Conservation (phyloP, 2,797 vertebrate genomes). For the Oceanodroma leucorhoa region DNA sequence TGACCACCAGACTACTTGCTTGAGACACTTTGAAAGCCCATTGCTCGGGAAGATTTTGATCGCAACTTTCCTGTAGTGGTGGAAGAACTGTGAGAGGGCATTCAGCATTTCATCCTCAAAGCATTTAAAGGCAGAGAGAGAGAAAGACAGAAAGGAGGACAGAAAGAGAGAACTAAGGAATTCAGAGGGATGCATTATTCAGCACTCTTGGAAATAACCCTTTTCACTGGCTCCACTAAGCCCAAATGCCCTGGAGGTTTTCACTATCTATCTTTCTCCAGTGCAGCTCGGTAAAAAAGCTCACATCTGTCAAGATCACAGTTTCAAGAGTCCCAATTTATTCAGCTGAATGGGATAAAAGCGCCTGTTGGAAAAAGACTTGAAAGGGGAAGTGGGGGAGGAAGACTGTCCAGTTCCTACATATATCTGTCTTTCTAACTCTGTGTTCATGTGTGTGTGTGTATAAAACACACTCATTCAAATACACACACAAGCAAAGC, state of each 20-base stretch:
- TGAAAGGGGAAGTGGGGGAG: constrained; percentile 18
- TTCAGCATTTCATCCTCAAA: constrained; percentile 18
- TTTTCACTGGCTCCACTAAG: constrained; percentile 66
- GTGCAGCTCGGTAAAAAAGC: constrained; percentile 47
- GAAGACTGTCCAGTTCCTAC: constrained; percentile 44
- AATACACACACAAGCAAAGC: neutral
- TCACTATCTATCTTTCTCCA: constrained; percentile 65
- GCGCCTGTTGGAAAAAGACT: constrained; percentile 39
- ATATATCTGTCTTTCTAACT: constrained; percentile 27
- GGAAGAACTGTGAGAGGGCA: neutral
- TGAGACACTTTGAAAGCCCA: neutral
- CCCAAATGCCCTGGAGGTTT: constrained; percentile 69
- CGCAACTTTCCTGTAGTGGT: neutral
- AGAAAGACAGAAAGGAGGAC: constrained; percentile 36
- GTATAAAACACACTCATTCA: neutral
- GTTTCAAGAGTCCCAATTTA: constrained; percentile 67
- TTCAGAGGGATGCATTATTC: constrained; percentile 67
- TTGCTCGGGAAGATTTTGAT: constrained; percentile 5
- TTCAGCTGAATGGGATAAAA: constrained; percentile 67
- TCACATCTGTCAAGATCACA: constrained; percentile 72
- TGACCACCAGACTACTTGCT: neutral
- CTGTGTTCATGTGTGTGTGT: neutral
- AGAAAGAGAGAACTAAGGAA: constrained; percentile 59
- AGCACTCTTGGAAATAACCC: constrained; percentile 64
- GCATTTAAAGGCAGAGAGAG: constrained; percentile 32